A percentile compares a stretch with the other conserved stretches of the same genome.
These are phyloP conservation scores for Drosophila ezoana DNA, from an alignment of 2,888 invertebrate genomes.

Conservation along the genomic window DNA sequence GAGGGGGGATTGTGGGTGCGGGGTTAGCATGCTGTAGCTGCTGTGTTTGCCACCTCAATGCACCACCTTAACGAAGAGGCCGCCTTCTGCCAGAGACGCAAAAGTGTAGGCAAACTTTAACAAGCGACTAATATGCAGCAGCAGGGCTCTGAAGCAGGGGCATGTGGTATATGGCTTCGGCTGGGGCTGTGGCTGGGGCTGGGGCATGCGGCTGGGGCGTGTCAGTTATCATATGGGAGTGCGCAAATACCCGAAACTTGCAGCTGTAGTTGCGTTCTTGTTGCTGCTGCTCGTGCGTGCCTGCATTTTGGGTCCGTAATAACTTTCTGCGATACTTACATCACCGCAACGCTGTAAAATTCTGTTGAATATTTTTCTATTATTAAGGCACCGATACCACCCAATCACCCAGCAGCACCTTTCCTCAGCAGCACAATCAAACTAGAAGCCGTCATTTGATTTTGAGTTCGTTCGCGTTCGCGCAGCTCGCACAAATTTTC, in stretches of 20 bases:
- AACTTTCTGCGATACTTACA: conserved; percentile 68
- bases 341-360: conserved; percentile 75
- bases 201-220: neutral
- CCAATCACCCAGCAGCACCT: too few relatives aligned
- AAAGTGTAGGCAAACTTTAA: conserved; percentile 53
- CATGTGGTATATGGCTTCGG: too few relatives aligned
- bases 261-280: conserved; percentile 8
- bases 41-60: conserved; percentile 3
- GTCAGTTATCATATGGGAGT: conserved; percentile 36
- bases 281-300: conserved; percentile 48
- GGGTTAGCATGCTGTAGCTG: neutral
- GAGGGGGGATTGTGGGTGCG: too few relatives aligned
- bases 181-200: neutral
- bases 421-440: conserved; percentile 21
- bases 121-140: conserved; percentile 51
- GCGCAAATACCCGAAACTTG: conserved; percentile 28
- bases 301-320: conserved; percentile 50
- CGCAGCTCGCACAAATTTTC: conserved; percentile 36
- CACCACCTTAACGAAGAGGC: neutral
- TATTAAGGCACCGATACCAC: conserved; percentile 46
- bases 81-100: conserved; percentile 3
- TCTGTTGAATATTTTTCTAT: conserved; percentile 76
- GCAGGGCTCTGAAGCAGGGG: neutral
- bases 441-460: conserved; percentile 27
- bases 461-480: conserved; percentile 26